Evolutionary conservation across 2,113 vertebrate genomes (phyloP), one percentile per base, ranked within the genome.

Genomic region (Ciconia maguari): DNA sequence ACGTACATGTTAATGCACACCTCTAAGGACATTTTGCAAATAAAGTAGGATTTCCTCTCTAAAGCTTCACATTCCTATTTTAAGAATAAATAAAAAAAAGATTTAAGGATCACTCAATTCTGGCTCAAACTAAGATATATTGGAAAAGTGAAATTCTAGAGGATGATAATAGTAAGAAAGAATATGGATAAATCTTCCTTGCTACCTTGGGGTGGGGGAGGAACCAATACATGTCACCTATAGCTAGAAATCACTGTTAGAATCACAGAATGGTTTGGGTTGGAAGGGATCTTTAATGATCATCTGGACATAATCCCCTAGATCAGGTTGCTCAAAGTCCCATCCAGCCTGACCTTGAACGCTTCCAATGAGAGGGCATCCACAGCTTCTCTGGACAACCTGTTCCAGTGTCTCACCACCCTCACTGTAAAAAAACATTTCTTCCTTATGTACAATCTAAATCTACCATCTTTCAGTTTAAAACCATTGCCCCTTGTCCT

Each of bases 231-330:
- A 2, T 68, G 16, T 71, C 30, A 46, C 10, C 84, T 87, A 27
- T 0, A 27, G 17, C 30, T 83, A 71, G 21, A 62, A 78, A 77
- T 44, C 62, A 42, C 11, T 58, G 15, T 61, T 44, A 12, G 3
- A 82, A 25, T 79, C 14, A 25, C 18, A 30, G 22, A 70, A 58
- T 58, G 11, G 17, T 64, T 88, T 61, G 11, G 7, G 2, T 62
- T 81, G 27, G 36, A 82, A 41, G 4, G 25, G 14, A 34, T 2
- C 18, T 55, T 48, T 32, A 49, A n/a, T 29, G 8, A 22, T 6
- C 5, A 30, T 27, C 1, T 27, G 16, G 52, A 44, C 9, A 29
- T 2, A 1, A 44, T 36, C 64, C 9, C 1, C 26, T 46, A 12
- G 41, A 42, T 0, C 15, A 36, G 8, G 8, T 11, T 91, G 27